phyloP scores from a whole-genome alignment of 1,140 invertebrate species.

The Drosophila albomicans region DNA sequence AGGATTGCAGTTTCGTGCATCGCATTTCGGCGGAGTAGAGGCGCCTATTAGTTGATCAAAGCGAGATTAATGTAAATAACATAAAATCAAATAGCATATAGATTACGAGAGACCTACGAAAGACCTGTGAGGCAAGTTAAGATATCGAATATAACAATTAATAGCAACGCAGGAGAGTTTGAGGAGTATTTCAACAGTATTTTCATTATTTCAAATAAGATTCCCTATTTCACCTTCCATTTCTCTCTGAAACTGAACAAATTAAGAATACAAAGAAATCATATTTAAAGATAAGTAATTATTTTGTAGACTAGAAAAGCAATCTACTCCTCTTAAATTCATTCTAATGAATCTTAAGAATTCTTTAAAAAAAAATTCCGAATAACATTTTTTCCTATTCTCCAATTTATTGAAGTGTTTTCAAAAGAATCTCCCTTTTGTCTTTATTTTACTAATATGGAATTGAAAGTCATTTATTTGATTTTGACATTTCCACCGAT shows the following conservation, averaged over 20 bases:
- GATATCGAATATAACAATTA: constrained; percentile 1
- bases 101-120: constrained; percentile 40
- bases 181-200: background rate
- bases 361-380: background rate
- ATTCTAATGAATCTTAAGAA: background rate
- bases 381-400: too few species aligned
- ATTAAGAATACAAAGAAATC: too few species aligned
- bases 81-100: background rate
- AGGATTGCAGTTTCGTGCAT: constrained; percentile 51
- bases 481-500: too few species aligned
- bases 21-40: constrained; percentile 62
- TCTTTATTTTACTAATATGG: too few species aligned
- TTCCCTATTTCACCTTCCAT: background rate
- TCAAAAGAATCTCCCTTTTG: too few species aligned
- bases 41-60: constrained; percentile 56
- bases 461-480: too few species aligned
- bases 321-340: too few species aligned
- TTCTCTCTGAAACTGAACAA: background rate
- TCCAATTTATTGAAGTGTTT: background rate
- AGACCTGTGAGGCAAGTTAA: constrained; percentile 28
- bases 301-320: background rate
- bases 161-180: background rate
- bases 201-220: background rate
- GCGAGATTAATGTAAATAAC: constrained; percentile 23
- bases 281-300: background rate